Percentiles rank a stretch among this genome's conserved stretches.
Conservation (phyloP, 2,113 vertebrate species). For the Notarius quadriscutis region DNA sequence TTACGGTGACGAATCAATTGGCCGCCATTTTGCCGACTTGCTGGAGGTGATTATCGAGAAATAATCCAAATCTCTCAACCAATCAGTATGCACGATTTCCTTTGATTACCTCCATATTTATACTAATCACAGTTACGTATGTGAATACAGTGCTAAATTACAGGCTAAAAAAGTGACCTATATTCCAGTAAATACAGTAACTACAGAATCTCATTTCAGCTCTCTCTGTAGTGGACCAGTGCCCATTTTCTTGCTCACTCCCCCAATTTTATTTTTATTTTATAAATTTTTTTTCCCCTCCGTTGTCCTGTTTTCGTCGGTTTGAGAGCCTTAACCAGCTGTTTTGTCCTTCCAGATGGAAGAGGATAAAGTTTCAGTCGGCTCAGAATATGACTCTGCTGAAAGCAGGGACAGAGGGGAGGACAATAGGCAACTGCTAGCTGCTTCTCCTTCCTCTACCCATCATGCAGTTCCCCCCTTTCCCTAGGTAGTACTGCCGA, state of each 20-base stretch:
- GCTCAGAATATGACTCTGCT: conserved; percentile 98
- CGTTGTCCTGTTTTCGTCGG: conserved; percentile 21
- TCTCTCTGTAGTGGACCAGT: conserved; percentile 43
- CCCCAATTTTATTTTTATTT: not conserved
- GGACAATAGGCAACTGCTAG: conserved; percentile 96
- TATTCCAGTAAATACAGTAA: not conserved
- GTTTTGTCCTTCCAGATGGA: conserved; percentile 97
- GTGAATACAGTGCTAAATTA: not conserved
- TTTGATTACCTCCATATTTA: too few relatives aligned
- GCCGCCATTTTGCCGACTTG: too few relatives aligned
- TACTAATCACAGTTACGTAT: too few relatives aligned
- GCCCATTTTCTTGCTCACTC: conserved; percentile 49
- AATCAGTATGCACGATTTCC: too few relatives aligned
- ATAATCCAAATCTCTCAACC: too few relatives aligned
- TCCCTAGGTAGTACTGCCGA: conserved; percentile 89
- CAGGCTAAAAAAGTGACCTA: not conserved
- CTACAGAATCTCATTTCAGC: not conserved
- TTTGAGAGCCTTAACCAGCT: conserved; percentile 76
- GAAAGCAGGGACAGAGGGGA: conserved; percentile 94
- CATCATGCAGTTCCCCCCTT: conserved; percentile 77
- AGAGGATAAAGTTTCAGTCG: conserved; percentile 94
- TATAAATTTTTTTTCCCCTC: not conserved
- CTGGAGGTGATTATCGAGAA: too few relatives aligned
- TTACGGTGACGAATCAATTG: too few relatives aligned
- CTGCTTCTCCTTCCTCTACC: conserved; percentile 83